Evolutionary conservation across 2,113 vertebrate species (phyloP).

Genomic region (Tachuris rubrigastra): DNA sequence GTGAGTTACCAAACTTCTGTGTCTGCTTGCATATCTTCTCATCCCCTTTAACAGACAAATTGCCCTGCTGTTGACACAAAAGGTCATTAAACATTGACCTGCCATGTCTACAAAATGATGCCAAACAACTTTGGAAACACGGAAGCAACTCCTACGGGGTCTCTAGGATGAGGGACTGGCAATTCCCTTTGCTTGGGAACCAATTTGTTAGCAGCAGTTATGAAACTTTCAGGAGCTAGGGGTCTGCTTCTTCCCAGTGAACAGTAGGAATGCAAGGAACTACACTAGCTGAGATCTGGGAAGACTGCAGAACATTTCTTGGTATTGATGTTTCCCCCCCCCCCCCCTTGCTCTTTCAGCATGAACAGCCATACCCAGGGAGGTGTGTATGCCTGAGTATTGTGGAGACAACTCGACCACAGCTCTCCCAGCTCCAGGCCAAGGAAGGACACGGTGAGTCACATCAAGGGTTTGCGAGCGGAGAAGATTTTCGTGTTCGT

Average conservation of each 20-base stretch:
- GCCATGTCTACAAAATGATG: neutral
- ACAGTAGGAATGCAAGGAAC: neutral
- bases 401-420: accelerated
- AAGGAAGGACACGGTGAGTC: neutral
- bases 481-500: neutral
- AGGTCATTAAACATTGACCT: neutral
- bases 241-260: neutral
- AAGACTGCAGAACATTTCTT: neutral
- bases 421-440: neutral
- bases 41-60: neutral
- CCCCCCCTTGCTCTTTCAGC: neutral
- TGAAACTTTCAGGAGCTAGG: accelerated
- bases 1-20: neutral
- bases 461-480: neutral
- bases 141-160: accelerated
- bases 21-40: neutral
- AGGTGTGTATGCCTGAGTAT: neutral
- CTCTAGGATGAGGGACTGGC: neutral
- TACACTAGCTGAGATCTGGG: neutral
- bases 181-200: accelerated
- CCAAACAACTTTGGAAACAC: neutral
- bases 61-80: neutral
- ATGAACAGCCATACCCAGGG: neutral
- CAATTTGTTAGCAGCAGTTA: neutral
- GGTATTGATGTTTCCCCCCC: neutral